Evolutionary conservation across 2,888 invertebrate genomes (phyloP).

Genomic region (Norana najaformis): DNA sequence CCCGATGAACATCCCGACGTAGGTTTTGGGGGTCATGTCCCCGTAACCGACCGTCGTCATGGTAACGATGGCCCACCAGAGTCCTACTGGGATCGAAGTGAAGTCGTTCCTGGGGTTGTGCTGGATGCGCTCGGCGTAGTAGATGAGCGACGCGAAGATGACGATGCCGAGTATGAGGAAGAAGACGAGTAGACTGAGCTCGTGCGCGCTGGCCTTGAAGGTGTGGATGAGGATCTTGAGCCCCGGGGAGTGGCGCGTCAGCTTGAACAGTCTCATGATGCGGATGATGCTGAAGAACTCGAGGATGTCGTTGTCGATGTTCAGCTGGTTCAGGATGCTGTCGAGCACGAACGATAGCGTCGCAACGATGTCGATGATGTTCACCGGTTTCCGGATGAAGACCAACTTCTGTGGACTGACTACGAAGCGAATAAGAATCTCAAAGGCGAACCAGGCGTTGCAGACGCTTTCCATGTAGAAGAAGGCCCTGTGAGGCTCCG

Average conservation of each 20-base stretch:
- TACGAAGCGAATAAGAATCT: slow-evolving; percentile 82
- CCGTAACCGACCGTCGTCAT: slow-evolving; percentile 93
- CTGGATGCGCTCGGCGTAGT: slow-evolving; percentile 89
- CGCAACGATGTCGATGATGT: slow-evolving; percentile 90
- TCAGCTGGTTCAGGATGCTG: slow-evolving; percentile 57
- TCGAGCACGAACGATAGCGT: slow-evolving; percentile 83
- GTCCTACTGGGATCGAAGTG: slow-evolving; percentile 77
- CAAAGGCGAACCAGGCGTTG: slow-evolving; percentile 93
- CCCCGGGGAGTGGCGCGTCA: slow-evolving; percentile 34
- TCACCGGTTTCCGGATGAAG: slow-evolving; percentile 86
- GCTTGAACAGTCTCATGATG: slow-evolving; percentile 39
- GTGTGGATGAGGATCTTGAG: slow-evolving; percentile 89
- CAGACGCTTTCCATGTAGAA: slow-evolving; percentile 90
- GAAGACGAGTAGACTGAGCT: slow-evolving; percentile 86
- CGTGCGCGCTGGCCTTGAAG: slow-evolving; percentile 92
- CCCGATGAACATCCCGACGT: slow-evolving; percentile 51
- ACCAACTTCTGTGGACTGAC: slow-evolving; percentile 88
- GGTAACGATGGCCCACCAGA: slow-evolving; percentile 97
- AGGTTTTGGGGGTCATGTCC: slow-evolving; percentile 50
- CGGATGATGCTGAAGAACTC: slow-evolving; percentile 39
- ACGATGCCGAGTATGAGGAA: slow-evolving; percentile 93
- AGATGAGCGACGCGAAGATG: slow-evolving; percentile 87
- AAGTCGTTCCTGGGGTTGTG: slow-evolving; percentile 75
- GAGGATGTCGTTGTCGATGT: slow-evolving; percentile 68
- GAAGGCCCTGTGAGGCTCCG: slow-evolving; percentile 92